These are phyloP conservation scores for Drosophila malerkotliana DNA, from an alignment of 1,140 invertebrate species.

Conservation along the genomic window DNA sequence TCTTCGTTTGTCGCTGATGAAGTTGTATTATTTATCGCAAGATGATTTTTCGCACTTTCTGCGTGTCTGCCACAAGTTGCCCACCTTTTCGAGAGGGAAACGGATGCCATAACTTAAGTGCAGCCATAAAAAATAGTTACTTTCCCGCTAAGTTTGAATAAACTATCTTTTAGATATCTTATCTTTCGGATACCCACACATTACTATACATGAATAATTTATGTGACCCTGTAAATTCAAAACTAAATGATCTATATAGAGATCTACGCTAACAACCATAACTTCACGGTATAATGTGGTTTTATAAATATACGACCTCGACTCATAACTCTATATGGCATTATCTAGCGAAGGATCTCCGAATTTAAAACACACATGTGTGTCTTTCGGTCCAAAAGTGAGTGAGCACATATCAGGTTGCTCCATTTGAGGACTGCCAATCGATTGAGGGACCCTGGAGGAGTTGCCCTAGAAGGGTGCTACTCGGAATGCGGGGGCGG, in stretches of 20 bases:
- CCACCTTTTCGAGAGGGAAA: not conserved
- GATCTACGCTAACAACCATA: conserved; percentile 19
- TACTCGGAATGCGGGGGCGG: not conserved
- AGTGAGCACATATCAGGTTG: conserved; percentile 31
- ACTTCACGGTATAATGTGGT: conserved; percentile 10
- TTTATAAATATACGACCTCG: conserved; percentile 6
- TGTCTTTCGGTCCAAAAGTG: conserved; percentile 1
- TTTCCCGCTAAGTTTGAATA: not conserved
- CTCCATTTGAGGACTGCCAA: conserved; percentile 31
- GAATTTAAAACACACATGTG: conserved; percentile 31
- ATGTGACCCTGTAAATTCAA: not conserved
- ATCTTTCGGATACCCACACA: not conserved
- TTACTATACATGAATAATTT: not conserved
- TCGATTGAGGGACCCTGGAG: conserved; percentile 34
- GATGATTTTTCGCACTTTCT: conserved; percentile 69
- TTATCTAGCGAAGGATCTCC: conserved; percentile 18
- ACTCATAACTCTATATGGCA: conserved; percentile 33
- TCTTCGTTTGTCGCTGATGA: conserved; percentile 66
- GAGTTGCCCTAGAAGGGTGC: conserved; percentile 2
- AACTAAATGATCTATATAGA: conserved; percentile 12
- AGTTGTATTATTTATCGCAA: conserved; percentile 71
- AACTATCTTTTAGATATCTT: not conserved
- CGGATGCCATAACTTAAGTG: not conserved
- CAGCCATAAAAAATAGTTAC: conserved; percentile 1
- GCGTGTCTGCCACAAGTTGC: conserved; percentile 28